Base-by-base conservation (phyloP, 2,113 vertebrate genomes). In the Acanthisitta chloris region DNA sequence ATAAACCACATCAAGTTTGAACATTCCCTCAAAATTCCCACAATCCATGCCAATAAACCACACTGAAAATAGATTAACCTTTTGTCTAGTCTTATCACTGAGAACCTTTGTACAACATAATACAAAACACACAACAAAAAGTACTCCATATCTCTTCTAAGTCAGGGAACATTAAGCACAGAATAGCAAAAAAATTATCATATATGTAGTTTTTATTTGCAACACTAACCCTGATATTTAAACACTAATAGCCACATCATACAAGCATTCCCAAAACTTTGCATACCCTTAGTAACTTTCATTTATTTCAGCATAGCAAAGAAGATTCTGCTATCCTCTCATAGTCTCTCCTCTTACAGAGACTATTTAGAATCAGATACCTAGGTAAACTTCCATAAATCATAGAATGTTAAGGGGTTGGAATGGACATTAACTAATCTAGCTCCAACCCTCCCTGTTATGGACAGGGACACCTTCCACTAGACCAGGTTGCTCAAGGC, bases 31-130 rank as follows among this genome's bases (percentile, higher is more conserved):
- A 1, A 70, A 77, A 33, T 92, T 97, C 94, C 87, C 95, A 95
- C 96, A 96, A 73, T 43, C 86, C 79, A 92, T 16, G 94, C 93
- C 95, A 96, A 87, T 83, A 96, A 95, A 93, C 42, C 94, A 96
- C 84, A 92, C 74, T 94, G 95, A 96, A 96, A 96, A 97, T 13
- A 94, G 84, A 96, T 96, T 96, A 94, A 96, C 92, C 93, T 96
- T 97, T 94, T 96, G 93, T 95, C 93, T 97, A 82, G 93, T 95
- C 90, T 97, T 97, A 97, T 95, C 93, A 96, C 74, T 36, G 36
- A 80, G 66, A 93, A 86, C 90, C 64, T 90, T 90, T 90, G 94
- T 88, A 70, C 87, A 88, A 83, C 25, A 40, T 73, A 80, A 80
- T 12, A 72, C 38, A 76, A 82, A 77, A 94, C 86, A 88, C 25